A percentile compares a stretch with the other conserved stretches of the same genome.
These are phyloP conservation scores for Parauchenoglanis ngamensis DNA, from an alignment of 2,797 vertebrate species.

Conservation along the genomic window DNA sequence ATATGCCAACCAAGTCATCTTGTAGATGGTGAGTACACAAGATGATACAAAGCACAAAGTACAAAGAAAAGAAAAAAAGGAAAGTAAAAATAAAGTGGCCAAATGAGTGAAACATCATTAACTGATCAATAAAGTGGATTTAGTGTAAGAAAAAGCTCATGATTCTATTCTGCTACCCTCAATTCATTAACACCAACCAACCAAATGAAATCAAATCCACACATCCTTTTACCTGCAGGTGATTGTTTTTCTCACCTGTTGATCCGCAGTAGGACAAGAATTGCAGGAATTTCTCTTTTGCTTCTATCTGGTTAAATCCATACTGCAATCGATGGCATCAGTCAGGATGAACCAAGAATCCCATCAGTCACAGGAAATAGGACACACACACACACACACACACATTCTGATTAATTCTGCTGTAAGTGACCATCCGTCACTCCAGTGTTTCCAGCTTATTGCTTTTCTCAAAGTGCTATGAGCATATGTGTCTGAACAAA, in stretches of 20 bases:
- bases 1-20: too few species aligned
- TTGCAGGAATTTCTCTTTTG: slow-evolving; percentile 40
- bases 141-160: neutral
- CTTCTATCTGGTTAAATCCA: slow-evolving; percentile 53
- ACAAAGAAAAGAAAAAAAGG: too few species aligned
- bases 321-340: slow-evolving; percentile 54
- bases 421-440: neutral
- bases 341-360: slow-evolving; percentile 50
- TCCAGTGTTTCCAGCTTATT: neutral
- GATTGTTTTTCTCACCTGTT: neutral
- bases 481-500: neutral
- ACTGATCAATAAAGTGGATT: neutral
- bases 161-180: neutral
- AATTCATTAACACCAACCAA: neutral
- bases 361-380: slow-evolving; percentile 55
- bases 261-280: neutral
- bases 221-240: neutral
- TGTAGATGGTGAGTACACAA: too few species aligned
- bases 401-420: slow-evolving; percentile 51
- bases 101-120: neutral
- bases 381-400: slow-evolving; percentile 12
- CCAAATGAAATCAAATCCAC: neutral
- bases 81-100: too few species aligned
- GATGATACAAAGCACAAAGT: too few species aligned
- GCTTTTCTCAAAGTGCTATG: neutral